phyloP scores from a whole-genome alignment of 2,797 vertebrate genomes.

The Remorina albescens region DNA sequence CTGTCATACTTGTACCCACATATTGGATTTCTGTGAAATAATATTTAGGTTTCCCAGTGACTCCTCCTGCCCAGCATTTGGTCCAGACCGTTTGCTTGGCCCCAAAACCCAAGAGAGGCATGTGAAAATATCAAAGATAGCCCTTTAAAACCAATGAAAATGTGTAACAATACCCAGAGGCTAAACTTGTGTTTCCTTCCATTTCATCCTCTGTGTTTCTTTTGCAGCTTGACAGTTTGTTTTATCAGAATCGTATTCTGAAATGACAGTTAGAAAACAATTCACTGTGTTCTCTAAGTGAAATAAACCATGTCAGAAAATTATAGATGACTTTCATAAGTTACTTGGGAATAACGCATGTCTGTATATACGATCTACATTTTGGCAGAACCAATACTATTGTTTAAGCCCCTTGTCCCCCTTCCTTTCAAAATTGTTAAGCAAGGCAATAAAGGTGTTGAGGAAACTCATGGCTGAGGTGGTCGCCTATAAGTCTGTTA shows the following conservation, averaged over 20 bases:
- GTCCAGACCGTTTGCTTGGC: constrained; percentile 63
- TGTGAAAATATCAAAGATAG: constrained; percentile 74
- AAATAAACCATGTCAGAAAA: constrained; percentile 59
- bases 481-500: constrained; percentile 33
- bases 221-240: constrained; percentile 53
- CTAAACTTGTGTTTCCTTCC: constrained; percentile 54
- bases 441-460: constrained; percentile 49
- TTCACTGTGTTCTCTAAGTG: constrained; percentile 53
- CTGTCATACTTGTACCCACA: constrained; percentile 77
- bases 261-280: constrained; percentile 39
- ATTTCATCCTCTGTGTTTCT: constrained; percentile 46
- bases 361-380: constrained; percentile 13
- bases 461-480: constrained; percentile 32
- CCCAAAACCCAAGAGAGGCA: constrained; percentile 59
- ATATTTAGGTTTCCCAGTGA: constrained; percentile 80
- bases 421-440: constrained; percentile 35
- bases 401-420: constrained; percentile 31
- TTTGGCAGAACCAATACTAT: constrained; percentile 1
- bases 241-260: constrained; percentile 56
- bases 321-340: constrained; percentile 48
- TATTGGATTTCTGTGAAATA: constrained; percentile 81
- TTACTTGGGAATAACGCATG: constrained; percentile 50
- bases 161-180: constrained; percentile 67
- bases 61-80: constrained; percentile 57
- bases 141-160: constrained; percentile 63